Evolutionary conservation across 2,888 invertebrate genomes (phyloP).

Genomic region (Graphium colonna): DNA sequence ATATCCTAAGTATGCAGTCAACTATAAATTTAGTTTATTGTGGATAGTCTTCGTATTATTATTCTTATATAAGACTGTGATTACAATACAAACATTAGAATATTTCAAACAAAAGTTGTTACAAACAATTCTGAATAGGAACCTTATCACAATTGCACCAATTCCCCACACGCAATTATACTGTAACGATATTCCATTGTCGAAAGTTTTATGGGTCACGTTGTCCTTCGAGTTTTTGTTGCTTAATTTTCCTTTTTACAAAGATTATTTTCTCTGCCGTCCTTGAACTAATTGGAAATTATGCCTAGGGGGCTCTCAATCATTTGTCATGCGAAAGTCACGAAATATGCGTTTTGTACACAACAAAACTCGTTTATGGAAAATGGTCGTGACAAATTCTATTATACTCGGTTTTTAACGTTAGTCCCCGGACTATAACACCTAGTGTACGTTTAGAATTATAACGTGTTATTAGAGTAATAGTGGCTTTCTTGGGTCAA

Average conservation of each 20-base stretch:
- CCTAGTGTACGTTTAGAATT: conserved; percentile 6
- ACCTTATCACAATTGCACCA: conserved; percentile 14
- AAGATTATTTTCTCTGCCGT: conserved; percentile 28
- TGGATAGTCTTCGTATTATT: too few species aligned
- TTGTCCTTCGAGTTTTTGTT: conserved; percentile 27
- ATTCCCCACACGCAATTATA: conserved; percentile 1
- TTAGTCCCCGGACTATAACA: conserved; percentile 3
- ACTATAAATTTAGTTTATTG: too few species aligned
- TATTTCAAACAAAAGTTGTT: background rate
- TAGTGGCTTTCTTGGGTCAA: conserved; percentile 11
- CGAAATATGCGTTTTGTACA: conserved; percentile 16
- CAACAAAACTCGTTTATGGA: conserved; percentile 4
- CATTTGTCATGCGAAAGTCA: conserved; percentile 27
- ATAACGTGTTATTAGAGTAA: conserved; percentile 13
- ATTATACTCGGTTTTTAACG: conserved; percentile 4
- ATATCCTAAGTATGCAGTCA: too few species aligned
- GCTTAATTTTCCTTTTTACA: conserved; percentile 15
- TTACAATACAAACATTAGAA: too few species aligned
- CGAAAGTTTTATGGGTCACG: conserved; percentile 31
- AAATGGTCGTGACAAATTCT: conserved; percentile 18
- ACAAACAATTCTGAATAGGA: background rate
- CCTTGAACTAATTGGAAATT: conserved; percentile 47
- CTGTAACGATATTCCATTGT: conserved; percentile 9
- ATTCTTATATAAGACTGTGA: too few species aligned
- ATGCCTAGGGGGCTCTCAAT: conserved; percentile 16